Conservation (phyloP, 2,113 vertebrate species). For the Syngnathoides biaculeatus region DNA sequence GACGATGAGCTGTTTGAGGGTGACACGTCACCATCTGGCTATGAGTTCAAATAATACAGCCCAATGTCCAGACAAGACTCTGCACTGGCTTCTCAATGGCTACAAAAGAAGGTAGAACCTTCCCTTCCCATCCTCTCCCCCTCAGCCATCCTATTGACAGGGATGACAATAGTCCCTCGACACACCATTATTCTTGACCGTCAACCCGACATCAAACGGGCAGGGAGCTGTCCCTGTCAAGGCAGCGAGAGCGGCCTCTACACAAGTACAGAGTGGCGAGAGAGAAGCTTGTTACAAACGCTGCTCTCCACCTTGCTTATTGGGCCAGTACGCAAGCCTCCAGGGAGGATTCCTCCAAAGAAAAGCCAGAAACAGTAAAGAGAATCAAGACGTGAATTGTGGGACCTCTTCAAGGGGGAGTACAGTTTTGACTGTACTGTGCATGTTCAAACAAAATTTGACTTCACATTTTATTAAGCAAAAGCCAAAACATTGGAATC, state of each 20-base stretch:
- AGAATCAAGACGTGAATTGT: conserved; percentile 71
- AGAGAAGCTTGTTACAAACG: conserved; percentile 82
- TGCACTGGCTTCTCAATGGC: conserved; percentile 69
- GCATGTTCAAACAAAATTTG: conserved; percentile 84
- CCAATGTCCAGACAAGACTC: conserved; percentile 43
- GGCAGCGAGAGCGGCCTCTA: conserved; percentile 81
- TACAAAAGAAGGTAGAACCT: conserved; percentile 65
- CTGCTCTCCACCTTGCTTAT: conserved; percentile 88
- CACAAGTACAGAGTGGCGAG: conserved; percentile 61
- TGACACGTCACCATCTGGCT: conserved; percentile 59
- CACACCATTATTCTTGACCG: conserved; percentile 98
- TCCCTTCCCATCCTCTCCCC: conserved; percentile 54
- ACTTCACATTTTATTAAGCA: conserved; percentile 44
- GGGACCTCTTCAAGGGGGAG: conserved; percentile 72
- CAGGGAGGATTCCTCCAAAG: conserved; percentile 72
- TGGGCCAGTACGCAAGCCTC: conserved; percentile 80
- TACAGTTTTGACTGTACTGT: conserved; percentile 75
- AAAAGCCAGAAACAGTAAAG: conserved; percentile 53
- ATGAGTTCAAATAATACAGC: conserved; percentile 81
- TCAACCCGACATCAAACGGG: conserved; percentile 92
- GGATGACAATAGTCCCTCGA: conserved; percentile 98
- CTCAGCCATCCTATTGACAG: conserved; percentile 90
- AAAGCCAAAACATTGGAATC: conserved; percentile 12
- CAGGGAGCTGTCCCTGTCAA: conserved; percentile 87
- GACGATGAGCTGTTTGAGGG: conserved; percentile 71